Conservation (phyloP, 1,140 invertebrate species). For the Triops longicaudatus region DNA sequence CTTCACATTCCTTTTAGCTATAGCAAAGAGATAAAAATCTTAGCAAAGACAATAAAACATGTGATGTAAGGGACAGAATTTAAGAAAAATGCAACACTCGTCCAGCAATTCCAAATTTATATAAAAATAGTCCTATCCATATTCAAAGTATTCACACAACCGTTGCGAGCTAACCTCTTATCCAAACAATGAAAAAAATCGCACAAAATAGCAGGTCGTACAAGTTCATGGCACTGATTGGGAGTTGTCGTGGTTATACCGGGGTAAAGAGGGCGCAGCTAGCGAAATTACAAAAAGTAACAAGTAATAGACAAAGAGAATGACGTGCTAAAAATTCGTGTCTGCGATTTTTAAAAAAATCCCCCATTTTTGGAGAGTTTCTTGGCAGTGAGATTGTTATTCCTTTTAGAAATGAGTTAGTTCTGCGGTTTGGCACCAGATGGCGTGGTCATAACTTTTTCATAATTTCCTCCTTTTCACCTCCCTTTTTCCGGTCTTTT, state of each 20-base stretch:
- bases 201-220: not conserved
- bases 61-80: not conserved
- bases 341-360: too few species aligned
- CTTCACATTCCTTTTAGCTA: not conserved
- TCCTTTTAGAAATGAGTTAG: not conserved
- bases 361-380: not conserved
- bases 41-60: not conserved
- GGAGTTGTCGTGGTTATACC: not conserved
- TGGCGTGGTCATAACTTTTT: too few species aligned
- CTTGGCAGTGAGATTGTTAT: not conserved
- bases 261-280: not conserved
- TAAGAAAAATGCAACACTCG: not conserved
- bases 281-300: not conserved
- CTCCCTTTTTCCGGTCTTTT: too few species aligned
- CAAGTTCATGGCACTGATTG: conserved; percentile 9
- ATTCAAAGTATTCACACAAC: not conserved
- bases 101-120: not conserved
- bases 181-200: not conserved
- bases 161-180: not conserved
- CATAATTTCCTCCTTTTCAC: too few species aligned
- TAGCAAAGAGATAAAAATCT: not conserved
- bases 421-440: too few species aligned
- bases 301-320: not conserved
- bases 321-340: not conserved
- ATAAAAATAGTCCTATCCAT: conserved; percentile 15